Conservation (phyloP, 2,113 vertebrate genomes). For the Pterocles burchelli region DNA sequence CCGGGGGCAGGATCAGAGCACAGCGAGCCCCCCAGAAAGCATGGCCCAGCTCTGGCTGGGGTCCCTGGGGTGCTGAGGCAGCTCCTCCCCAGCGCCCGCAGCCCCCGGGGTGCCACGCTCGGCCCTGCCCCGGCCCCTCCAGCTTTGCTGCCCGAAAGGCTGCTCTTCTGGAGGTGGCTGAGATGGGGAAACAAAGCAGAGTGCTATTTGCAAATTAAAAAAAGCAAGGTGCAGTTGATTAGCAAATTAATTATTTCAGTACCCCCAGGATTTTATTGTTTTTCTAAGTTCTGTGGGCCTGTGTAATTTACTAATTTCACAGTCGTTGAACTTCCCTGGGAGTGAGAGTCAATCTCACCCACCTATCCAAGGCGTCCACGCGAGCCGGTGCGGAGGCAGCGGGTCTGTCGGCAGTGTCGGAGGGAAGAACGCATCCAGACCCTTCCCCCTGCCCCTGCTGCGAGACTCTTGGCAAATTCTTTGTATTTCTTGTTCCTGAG, state of each 20-base stretch:
- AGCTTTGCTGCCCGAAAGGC: not conserved
- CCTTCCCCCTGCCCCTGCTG: not conserved
- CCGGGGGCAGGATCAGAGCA: not conserved
- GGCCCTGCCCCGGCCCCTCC: not conserved
- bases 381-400: not conserved
- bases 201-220: constrained; percentile 41
- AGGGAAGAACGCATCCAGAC: not conserved
- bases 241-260: constrained; percentile 80
- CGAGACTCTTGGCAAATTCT: accelerated
- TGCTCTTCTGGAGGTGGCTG: constrained; percentile 23
- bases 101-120: accelerated
- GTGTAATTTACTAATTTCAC: constrained; percentile 73
- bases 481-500: not conserved
- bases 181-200: constrained; percentile 12
- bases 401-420: accelerated
- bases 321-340: constrained; percentile 73
- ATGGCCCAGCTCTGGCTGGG: not conserved
- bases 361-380: not conserved
- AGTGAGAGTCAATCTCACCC: constrained; percentile 25
- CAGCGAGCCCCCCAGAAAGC: not conserved
- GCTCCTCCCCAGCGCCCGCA: not conserved
- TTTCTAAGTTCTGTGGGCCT: constrained; percentile 70
- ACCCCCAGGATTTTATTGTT: constrained; percentile 74
- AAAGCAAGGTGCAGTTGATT: constrained; percentile 75
- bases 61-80: accelerated